A percentile compares a stretch with the other conserved stretches of the same genome.
phyloP scores from a whole-genome alignment of 2,888 invertebrate genomes.

The Phalera bucephala region DNA sequence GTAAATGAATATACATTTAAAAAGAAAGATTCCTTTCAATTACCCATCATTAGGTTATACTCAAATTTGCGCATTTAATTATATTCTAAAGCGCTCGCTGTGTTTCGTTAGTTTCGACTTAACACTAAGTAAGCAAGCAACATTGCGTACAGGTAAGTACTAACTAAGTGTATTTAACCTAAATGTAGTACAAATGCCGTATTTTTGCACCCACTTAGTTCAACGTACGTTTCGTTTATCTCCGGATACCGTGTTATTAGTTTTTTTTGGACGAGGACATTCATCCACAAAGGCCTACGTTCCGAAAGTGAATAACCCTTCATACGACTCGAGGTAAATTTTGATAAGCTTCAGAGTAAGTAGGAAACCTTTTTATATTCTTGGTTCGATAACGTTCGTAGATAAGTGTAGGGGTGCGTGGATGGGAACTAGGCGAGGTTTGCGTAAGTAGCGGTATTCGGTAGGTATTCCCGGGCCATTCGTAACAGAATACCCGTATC shows the following conservation, averaged over 20 bases:
- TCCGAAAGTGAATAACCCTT: slow-evolving; percentile 3
- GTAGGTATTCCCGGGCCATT: slow-evolving; percentile 12
- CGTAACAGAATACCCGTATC: slow-evolving; percentile 37
- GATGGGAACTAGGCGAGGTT: neutral
- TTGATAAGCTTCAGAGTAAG: slow-evolving; percentile 6
- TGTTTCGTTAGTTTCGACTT: too few relatives aligned
- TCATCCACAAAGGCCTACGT: slow-evolving; percentile 1
- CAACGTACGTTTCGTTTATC: neutral
- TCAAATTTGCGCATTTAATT: too few relatives aligned
- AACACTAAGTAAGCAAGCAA: too few relatives aligned
- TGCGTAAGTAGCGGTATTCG: slow-evolving; percentile 12
- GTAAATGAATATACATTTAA: too few relatives aligned
- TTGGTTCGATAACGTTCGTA: slow-evolving; percentile 1
- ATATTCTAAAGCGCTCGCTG: too few relatives aligned
- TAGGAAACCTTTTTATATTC: slow-evolving; percentile 3
- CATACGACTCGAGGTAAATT: slow-evolving; percentile 6
- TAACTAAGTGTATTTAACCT: slow-evolving; percentile 3
- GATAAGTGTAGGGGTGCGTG: neutral
- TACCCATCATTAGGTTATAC: too few relatives aligned
- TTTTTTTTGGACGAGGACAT: slow-evolving; percentile 4
- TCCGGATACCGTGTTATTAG: slow-evolving; percentile 6
- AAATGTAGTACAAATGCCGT: neutral
- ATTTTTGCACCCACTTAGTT: slow-evolving; percentile 3
- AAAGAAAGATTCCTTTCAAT: too few relatives aligned
- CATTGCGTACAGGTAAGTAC: too few relatives aligned